phyloP scores from a whole-genome alignment of 2,113 vertebrate genomes.

The Ailuropoda melanoleuca region DNA sequence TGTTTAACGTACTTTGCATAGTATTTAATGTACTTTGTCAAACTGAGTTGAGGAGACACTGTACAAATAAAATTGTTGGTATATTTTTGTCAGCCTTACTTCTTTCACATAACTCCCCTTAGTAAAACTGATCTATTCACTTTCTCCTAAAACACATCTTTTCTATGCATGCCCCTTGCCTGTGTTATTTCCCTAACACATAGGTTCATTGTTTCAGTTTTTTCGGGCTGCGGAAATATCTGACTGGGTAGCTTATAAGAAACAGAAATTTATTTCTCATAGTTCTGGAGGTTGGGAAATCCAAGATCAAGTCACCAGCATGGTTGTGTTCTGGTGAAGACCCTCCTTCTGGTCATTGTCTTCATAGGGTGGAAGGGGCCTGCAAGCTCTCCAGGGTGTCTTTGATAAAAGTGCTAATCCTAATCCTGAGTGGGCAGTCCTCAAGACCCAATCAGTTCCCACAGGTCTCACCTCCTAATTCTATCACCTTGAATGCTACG shows the following conservation, averaged over 20 bases:
- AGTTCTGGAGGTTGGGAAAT: background rate
- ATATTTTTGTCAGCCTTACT: background rate
- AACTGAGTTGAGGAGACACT: background rate
- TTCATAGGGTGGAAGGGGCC: background rate
- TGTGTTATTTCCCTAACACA: background rate
- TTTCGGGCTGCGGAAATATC: background rate
- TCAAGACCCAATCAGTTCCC: background rate
- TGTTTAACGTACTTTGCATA: background rate
- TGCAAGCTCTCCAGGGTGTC: background rate
- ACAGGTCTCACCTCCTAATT: background rate
- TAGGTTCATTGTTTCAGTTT: background rate
- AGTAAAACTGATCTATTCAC: background rate
- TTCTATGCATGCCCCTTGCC: background rate
- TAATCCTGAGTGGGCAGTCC: background rate
- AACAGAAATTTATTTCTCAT: background rate
- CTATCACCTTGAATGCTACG: background rate
- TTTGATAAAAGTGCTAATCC: background rate
- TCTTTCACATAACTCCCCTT: background rate
- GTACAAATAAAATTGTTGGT: background rate
- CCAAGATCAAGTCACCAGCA: background rate
- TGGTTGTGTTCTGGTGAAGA: background rate
- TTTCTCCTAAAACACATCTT: background rate
- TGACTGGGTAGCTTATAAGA: background rate
- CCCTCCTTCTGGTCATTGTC: background rate
- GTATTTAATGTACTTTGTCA: background rate